Base-by-base conservation (phyloP, 2,888 invertebrate genomes). In the Camptogramma bilineatum region DNA sequence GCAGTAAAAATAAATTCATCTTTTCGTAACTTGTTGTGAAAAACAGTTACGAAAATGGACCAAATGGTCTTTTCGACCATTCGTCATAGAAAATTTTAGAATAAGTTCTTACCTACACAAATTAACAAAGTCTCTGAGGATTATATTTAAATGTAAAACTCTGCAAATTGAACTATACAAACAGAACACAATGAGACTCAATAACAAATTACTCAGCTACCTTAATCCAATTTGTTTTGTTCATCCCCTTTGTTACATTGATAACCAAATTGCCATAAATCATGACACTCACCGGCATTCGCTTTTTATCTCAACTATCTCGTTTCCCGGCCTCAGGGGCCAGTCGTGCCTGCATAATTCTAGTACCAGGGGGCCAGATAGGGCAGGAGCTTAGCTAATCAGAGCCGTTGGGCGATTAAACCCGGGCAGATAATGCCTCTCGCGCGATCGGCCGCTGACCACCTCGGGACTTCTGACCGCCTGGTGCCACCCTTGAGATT, bases 371-470 rank as follows among this genome's bases (percentile, higher is more conserved):
- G 86, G 82, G 80, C 74, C 83, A 88, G 83, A 86, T 82, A 83
- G 80, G 79, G 55, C 39, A 48, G 84, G 84, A 86, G 91, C 90
- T 90, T 90, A 88, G 89, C 86, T 91, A 91, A 91, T 91, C 92
- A 90, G 87, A 81, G 82, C 84, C 84, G 81, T 76, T 85, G 88
- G 88, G 83, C 87, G 88, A 90, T 91, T 90, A 90, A 88, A 83
- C 83, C 83, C 79, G 78, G 76, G 78, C 82, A 88, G 92, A 90
- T 91, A 91, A 91, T 89, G 84, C 87, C 86, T 85, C 84, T 83
- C 90, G 91, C 87, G 84, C 91, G 91, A 91, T 90, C 91, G 90
- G 87, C 76, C 86, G 81, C 87, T 90, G 91, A 90, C 91, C 91
- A 82, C 88, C 80, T 81, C 84, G 78, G 77, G 77, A 76, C 82